Evolutionary conservation across 2,113 vertebrate species (phyloP).

Genomic region (Labeo catla): DNA sequence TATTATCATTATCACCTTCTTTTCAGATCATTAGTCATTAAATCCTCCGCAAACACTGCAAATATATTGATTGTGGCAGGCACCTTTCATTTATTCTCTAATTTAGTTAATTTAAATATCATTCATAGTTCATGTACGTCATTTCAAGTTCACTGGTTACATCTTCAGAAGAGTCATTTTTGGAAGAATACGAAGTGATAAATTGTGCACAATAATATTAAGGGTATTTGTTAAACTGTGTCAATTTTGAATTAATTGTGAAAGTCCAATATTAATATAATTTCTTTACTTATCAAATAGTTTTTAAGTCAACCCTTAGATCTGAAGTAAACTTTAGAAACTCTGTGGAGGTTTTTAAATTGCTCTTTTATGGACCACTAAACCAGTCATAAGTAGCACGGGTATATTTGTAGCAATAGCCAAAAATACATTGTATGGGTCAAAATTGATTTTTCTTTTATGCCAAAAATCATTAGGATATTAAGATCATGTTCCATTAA

Average conservation of each 20-base stretch:
- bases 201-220: background rate
- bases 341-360: too few species aligned
- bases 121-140: background rate
- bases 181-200: background rate
- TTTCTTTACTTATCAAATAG: too few species aligned
- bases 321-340: too few species aligned
- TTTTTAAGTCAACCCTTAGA: too few species aligned
- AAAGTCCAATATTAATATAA: too few species aligned
- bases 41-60: background rate
- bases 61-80: background rate
- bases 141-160: background rate
- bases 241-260: background rate
- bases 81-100: background rate
- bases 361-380: too few species aligned
- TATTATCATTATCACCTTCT: background rate
- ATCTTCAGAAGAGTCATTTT: background rate
- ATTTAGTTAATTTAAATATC: background rate
- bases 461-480: too few species aligned
- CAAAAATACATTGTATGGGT: too few species aligned
- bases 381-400: too few species aligned
- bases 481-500: too few species aligned
- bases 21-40: background rate
- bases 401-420: too few species aligned
- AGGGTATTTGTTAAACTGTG: background rate
- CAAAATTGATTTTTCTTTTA: too few species aligned